Conservation (phyloP, 1,140 invertebrate genomes). For the Drosophila grimshawi region DNA sequence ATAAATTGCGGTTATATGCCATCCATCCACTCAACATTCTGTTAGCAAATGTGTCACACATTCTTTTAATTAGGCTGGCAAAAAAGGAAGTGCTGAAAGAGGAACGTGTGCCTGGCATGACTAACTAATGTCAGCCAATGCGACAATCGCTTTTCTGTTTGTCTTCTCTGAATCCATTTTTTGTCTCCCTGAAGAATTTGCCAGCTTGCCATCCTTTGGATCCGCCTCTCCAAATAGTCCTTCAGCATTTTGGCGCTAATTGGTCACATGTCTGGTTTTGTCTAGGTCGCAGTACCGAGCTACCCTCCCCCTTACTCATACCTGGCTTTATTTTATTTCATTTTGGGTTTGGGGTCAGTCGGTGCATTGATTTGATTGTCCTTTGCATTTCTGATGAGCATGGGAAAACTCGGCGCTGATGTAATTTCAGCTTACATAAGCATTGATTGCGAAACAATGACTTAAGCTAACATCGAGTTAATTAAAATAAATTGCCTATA, state of each 20-base stretch:
- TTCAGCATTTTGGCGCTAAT: slow-evolving; percentile 43
- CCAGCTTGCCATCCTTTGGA: slow-evolving; percentile 13
- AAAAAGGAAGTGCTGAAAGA: slow-evolving; percentile 5
- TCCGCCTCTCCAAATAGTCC: not conserved
- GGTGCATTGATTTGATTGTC: slow-evolving; percentile 32
- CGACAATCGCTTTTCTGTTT: slow-evolving; percentile 39
- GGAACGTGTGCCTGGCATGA: slow-evolving; percentile 33
- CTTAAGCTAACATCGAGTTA: not conserved
- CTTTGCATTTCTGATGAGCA: slow-evolving; percentile 13
- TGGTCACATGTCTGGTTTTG: slow-evolving; percentile 52
- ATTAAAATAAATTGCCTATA: slow-evolving; percentile 20
- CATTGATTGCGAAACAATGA: slow-evolving; percentile 5
- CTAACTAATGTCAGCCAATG: slow-evolving; percentile 47
- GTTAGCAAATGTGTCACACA: slow-evolving; percentile 5
- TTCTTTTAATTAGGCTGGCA: slow-evolving; percentile 48
- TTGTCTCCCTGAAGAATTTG: slow-evolving; percentile 14
- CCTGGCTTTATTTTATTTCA: slow-evolving; percentile 25
- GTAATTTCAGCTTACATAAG: slow-evolving; percentile 1
- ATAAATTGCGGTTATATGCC: too few species aligned
- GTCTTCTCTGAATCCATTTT: slow-evolving; percentile 24
- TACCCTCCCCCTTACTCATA: not conserved
- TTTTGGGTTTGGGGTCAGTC: slow-evolving; percentile 3
- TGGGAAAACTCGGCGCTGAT: not conserved
- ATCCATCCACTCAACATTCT: too few species aligned
- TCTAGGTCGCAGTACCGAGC: slow-evolving; percentile 11